Base-by-base conservation (phyloP, 2,888 invertebrate genomes). In the Artemia sinica region DNA sequence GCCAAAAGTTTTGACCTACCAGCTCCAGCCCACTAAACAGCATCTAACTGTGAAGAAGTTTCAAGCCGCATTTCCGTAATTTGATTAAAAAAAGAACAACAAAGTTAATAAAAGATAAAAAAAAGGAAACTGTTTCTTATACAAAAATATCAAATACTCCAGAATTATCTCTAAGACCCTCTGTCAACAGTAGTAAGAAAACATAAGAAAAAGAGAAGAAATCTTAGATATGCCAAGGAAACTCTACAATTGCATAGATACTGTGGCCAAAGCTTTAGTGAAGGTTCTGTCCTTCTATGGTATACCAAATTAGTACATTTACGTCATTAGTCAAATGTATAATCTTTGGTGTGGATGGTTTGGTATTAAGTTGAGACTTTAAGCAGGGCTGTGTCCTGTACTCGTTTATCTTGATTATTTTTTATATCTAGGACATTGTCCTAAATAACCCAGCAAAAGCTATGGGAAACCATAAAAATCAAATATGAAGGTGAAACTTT, bases 341-440 rank as follows among this genome's bases (percentile, higher is more conserved):
- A 52, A 52, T 52, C 14, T 52, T 52, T 52, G 52, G 52, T 52
- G 52, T n/a, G 52, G 52, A 52, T 52, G 52, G 52, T n/a, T n/a
- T 14, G 13, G 52, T 13, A 4, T 52, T 52, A 52, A 28, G 28
- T 28, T 4, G 4, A 28, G 28, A 28, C n/a, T 1, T 28, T 28
- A 28, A 28, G 28, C 28, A 28, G 28, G 28, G 28, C 4, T 28
- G 28, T 28, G 28, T 28, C 4, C 28, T 28, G 4, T 28, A 28
- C 28, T 4, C 28, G 28, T 28, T 4, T 28, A 28, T 28, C 4
- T 28, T 28, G 28, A 28, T 28, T 28, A 28, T 28, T 28, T 28
- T 28, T 28, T 1, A 28, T 28, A 28, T 28, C 28, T 28, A 28
- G 28, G 28, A 28, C 28, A 2, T 2, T 28, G 28, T 28, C 4